A percentile compares a stretch with the other conserved stretches of the same genome.
phyloP scores from a whole-genome alignment of 35 echinoderm and acorn worm species.

The Apostichopus japonicus region DNA sequence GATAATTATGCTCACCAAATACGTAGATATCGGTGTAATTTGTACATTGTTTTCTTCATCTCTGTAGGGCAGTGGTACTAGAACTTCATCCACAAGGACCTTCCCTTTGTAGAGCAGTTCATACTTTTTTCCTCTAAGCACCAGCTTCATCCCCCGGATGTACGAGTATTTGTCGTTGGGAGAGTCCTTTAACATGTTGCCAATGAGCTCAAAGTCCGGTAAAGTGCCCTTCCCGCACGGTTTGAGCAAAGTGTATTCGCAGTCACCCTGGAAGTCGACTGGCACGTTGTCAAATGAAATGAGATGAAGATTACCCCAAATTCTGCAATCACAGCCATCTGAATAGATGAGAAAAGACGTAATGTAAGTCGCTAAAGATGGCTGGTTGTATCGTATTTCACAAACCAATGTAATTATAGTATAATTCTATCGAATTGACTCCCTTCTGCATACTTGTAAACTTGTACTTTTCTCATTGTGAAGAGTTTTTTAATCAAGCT shows the following conservation, averaged over 20 bases:
- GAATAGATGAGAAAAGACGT: neutral
- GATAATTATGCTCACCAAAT: too few species aligned
- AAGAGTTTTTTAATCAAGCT: too few species aligned
- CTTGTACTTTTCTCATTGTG: neutral
- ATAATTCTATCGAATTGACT: too few species aligned
- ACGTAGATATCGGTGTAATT: too few species aligned
- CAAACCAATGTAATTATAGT: too few species aligned
- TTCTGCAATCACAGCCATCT: slow-evolving; percentile 50
- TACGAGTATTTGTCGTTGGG: neutral
- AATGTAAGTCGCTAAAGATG: slow-evolving; percentile 14
- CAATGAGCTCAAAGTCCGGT: neutral
- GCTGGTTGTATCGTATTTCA: too few species aligned
- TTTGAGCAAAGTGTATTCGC: too few species aligned
- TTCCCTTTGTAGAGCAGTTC: neutral
- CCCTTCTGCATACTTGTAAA: slow-evolving; percentile 35
- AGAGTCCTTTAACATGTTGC: too few species aligned
- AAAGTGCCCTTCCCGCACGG: neutral
- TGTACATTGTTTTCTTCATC: too few species aligned
- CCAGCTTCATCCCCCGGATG: neutral
- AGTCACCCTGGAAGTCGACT: too few species aligned
- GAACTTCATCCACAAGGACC: neutral
- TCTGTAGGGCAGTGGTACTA: neutral
- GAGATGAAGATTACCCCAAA: too few species aligned
- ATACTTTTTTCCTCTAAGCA: neutral
- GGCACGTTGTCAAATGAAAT: neutral